phyloP scores from a whole-genome alignment of 2,113 vertebrate species.

The Hiodon tergisus region DNA sequence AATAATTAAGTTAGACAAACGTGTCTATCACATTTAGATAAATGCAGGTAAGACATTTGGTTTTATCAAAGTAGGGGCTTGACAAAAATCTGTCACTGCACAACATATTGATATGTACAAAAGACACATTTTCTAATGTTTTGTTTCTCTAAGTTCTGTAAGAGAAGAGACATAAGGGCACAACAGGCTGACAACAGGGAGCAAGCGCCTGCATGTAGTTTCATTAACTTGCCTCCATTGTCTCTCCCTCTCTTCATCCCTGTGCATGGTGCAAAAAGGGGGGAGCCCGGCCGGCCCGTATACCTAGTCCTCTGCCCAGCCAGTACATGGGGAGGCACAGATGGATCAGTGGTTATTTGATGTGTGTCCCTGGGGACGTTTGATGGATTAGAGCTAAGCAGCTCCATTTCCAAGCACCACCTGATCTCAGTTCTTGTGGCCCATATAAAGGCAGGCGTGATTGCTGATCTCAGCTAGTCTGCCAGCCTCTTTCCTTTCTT shows the following conservation, averaged over 20 bases:
- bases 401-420: conserved; percentile 88
- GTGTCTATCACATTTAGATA: too few relatives aligned
- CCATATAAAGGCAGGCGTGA: conserved; percentile 86
- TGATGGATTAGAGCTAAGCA: conserved; percentile 96
- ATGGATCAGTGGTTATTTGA: conserved; percentile 87
- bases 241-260: conserved; percentile 62
- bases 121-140: too few relatives aligned
- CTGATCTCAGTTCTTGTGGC: conserved; percentile 85
- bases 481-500: conserved; percentile 54
- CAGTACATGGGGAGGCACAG: conserved; percentile 69
- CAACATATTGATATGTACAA: too few relatives aligned
- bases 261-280: conserved; percentile 59
- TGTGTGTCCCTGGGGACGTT: conserved; percentile 88
- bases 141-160: too few relatives aligned
- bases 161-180: too few relatives aligned
- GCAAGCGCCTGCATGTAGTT: conserved; percentile 63
- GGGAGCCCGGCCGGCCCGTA: conserved; percentile 44
- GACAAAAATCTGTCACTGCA: too few relatives aligned
- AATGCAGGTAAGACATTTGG: too few relatives aligned
- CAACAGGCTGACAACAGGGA: conserved; percentile 55
- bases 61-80: too few relatives aligned
- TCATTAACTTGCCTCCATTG: conserved; percentile 78
- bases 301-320: conserved; percentile 57
- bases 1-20: too few relatives aligned
- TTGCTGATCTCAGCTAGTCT: conserved; percentile 90